phyloP scores from a whole-genome alignment of 2,888 invertebrate species.

The Dorcus hopei region DNA sequence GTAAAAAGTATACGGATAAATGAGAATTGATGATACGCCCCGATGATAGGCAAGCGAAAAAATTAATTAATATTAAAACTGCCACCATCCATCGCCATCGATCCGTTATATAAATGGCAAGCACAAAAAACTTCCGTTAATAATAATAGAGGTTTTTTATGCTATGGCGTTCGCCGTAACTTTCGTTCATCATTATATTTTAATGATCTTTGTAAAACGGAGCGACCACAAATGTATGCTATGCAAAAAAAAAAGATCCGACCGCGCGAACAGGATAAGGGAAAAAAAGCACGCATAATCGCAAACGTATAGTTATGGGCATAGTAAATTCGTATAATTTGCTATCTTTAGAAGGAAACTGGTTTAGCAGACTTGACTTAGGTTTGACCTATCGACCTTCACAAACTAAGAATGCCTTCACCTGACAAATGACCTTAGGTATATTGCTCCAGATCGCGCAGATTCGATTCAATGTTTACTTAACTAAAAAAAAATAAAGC shows the following conservation, averaged over 20 bases:
- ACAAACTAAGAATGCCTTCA: background rate
- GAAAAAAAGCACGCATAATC: background rate
- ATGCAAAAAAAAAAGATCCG: background rate
- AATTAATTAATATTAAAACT: conserved; percentile 15
- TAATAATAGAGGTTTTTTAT: background rate
- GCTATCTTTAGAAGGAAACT: conserved; percentile 1
- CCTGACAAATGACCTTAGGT: too few relatives aligned
- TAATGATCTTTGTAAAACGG: background rate
- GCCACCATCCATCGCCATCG: background rate
- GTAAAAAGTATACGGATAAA: too few relatives aligned
- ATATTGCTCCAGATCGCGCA: too few relatives aligned
- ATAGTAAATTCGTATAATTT: background rate
- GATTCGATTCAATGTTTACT: too few relatives aligned
- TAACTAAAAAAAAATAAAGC: too few relatives aligned
- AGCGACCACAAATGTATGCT: background rate
- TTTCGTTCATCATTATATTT: background rate
- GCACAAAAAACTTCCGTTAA: background rate
- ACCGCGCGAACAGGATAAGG: background rate
- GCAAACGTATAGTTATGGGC: background rate
- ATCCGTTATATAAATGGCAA: conserved; percentile 8
- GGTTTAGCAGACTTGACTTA: background rate
- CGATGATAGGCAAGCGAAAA: background rate
- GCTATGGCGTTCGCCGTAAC: background rate
- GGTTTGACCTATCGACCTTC: conserved; percentile 2
- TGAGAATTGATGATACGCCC: too few relatives aligned